Base-by-base conservation (phyloP, 2,797 vertebrate species). In the Brachymystax lenok region DNA sequence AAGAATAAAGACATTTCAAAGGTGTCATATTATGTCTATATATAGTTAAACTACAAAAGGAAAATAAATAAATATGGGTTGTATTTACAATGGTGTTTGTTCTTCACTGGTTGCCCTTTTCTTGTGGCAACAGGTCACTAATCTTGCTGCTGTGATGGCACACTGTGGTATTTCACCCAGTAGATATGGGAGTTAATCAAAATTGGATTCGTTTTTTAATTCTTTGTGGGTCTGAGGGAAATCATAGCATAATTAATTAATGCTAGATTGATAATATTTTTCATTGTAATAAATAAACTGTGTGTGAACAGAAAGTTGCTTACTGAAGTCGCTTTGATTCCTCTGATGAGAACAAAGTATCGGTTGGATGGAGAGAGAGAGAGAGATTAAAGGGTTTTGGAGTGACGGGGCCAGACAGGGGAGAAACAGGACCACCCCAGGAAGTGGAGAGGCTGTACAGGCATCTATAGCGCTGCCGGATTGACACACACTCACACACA, bases 371-470 rank as follows among this genome's bases (percentile, higher is more conserved):
- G 46, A 51, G 77, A 67, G 77, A 79, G 72, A 86, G 82, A 64
- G 77, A 27, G 80, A 85, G 86, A 92, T 91, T 80, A 93, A 92
- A 92, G 84, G 75, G 76, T 86, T 78, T 3, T 35, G 84, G 75
- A 69, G 86, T 89, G 91, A 90, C 85, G 83, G 87, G 80, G 79
- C 28, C 83, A 89, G 90, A 86, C 85, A 79, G 82, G 81, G 80
- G 84, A 88, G 74, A 87, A 89, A 84, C 85, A 83, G 87, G 90
- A 89, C 90, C 89, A 83, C 40, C 89, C 89, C 90, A 83, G 80
- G 66, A 83, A 40, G 79, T 77, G 82, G 86, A 83, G 88, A 90
- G 88, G 88, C 84, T 75, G 89, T 90, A n/a, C 24, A 24, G 59
- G 64, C 40, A 28, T 19, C 88, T 88, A 79, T 81, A 59, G 80